A percentile compares a stretch with the other conserved stretches of the same genome.
These are phyloP conservation scores for Centruroides vittatus DNA, from an alignment of 1,140 invertebrate genomes.

Conservation along the genomic window DNA sequence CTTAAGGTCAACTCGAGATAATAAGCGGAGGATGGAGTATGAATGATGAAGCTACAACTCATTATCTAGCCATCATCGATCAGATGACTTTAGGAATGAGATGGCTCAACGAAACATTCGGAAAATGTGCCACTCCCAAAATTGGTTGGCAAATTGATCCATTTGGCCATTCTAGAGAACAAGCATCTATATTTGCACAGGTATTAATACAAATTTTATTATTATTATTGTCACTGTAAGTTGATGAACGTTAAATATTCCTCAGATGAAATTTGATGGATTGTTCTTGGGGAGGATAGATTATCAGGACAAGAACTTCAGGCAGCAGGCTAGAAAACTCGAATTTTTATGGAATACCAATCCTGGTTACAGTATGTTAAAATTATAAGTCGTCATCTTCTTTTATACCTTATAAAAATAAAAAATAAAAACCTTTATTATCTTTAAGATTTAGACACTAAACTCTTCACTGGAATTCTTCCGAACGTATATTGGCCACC, in stretches of 20 bases:
- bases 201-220: constrained; percentile 19
- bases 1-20: constrained; percentile 66
- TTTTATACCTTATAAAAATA: too few species aligned
- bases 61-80: constrained; percentile 88
- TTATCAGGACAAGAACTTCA: constrained; percentile 58
- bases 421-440: too few species aligned
- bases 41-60: constrained; percentile 85
- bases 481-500: constrained; percentile 41
- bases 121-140: constrained; percentile 38
- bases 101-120: constrained; percentile 41
- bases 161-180: constrained; percentile 46
- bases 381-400: too few species aligned
- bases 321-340: constrained; percentile 45
- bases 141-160: constrained; percentile 52
- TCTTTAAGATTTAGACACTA: constrained; percentile 1
- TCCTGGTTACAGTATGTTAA: constrained; percentile 12
- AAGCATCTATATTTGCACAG: constrained; percentile 39
- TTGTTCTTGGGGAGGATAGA: constrained; percentile 78
- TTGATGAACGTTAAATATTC: too few species aligned
- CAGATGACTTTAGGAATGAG: constrained; percentile 55
- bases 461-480: constrained; percentile 35
- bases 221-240: too few species aligned
- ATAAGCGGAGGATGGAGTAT: constrained; percentile 74
- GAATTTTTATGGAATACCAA: constrained; percentile 70
- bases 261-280: constrained; percentile 48